Base-by-base conservation (phyloP, 1,140 invertebrate species). In the Saxidomus purpurata region DNA sequence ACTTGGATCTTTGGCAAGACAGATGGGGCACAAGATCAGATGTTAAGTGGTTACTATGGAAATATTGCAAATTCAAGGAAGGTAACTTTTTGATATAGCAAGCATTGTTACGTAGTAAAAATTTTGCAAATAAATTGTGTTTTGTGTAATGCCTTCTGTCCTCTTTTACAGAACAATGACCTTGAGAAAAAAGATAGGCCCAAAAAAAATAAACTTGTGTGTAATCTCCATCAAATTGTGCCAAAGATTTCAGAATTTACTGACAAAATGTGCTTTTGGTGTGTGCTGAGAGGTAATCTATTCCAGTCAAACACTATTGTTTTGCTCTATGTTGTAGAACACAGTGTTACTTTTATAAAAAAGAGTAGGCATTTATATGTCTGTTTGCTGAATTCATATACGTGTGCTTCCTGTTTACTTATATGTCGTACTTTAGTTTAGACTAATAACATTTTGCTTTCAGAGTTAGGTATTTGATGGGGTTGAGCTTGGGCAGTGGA, bases 1-100 rank as follows among this genome's bases (percentile, higher is more conserved):
- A 67, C 49, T 47, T 52, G 83, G 83, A 88, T 88, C 86, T 88
- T 88, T 88, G 86, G 86, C 86, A 88, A 81, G 77, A 67, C 76
- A 40, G 86, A 88, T 88, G 86, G 77, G 61, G 86, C 86, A 88
- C 86, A 88, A 81, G 76, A 34, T 80, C 31, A 34, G 25, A 3
- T 17, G 49, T 31, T 52, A 49, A 19, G 28, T 52, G 11, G 49
- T 49, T 36, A 31, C 52, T 28, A 38, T 22, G 17, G 25, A 40
- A 80, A 52, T 43, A 22, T 61, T 63, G 8, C 22, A 59, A 1
- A 43, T 38, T 22, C 31, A 81, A 38, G 61, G 80, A 36, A 40
- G 36, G 55, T 36, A 63, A 61, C 34, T 61, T 55, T 81, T 81
- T 59, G 47, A 36, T 38, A 59, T 81, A 59, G 9, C 19, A 36